phyloP scores from a whole-genome alignment of 2,113 vertebrate species.

The Microcebus jonahi region DNA sequence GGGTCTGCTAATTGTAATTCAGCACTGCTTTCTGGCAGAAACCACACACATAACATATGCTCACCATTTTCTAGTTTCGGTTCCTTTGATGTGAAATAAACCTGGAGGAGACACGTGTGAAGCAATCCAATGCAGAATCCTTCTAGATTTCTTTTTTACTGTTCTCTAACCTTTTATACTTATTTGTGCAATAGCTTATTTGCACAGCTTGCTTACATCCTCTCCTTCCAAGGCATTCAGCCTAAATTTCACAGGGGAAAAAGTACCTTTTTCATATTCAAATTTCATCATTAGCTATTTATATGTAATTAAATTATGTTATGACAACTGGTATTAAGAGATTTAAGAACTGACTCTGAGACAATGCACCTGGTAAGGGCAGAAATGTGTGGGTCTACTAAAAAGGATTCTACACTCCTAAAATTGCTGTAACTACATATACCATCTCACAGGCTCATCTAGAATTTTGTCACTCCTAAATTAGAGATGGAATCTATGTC shows the following conservation, averaged over 20 bases:
- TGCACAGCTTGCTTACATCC: not conserved
- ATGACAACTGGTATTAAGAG: not conserved
- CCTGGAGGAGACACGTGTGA: not conserved
- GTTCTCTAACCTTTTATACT: not conserved
- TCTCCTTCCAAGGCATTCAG: not conserved
- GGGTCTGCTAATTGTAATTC: not conserved
- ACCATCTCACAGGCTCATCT: not conserved
- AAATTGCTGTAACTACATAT: not conserved
- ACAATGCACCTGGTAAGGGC: not conserved
- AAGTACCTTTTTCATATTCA: not conserved
- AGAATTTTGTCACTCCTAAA: too few species aligned
- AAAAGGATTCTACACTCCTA: not conserved
- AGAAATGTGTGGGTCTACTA: not conserved
- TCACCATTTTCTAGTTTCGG: not conserved
- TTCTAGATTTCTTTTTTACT: not conserved
- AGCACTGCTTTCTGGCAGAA: conserved; percentile 15
- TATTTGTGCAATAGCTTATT: not conserved
- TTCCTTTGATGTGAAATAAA: conserved; percentile 23
- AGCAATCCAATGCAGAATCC: not conserved
- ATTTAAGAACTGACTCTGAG: not conserved
- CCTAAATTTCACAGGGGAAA: not conserved
- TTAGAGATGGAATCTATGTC: not conserved
- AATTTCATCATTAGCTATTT: not conserved
- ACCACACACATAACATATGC: not conserved
- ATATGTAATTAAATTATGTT: not conserved